These are phyloP conservation scores for Thunnus albacares DNA, from an alignment of 2,797 vertebrate species.

Conservation along the genomic window DNA sequence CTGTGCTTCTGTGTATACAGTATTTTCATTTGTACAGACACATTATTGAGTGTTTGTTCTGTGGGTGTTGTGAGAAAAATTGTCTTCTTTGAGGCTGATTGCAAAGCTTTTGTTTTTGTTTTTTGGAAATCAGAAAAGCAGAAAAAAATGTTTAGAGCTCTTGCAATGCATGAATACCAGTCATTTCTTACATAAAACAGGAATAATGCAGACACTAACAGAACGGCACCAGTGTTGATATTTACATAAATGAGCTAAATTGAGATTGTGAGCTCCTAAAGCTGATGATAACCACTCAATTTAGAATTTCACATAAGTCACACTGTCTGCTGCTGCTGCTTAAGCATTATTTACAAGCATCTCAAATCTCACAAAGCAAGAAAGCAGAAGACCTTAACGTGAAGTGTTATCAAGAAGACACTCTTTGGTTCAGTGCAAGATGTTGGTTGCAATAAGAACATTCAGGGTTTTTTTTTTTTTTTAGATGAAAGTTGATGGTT, in stretches of 20 bases:
- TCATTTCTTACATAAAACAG: background rate
- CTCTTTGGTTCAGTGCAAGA: background rate
- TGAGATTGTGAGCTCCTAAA: background rate
- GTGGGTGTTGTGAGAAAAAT: conserved; percentile 57
- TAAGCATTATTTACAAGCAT: background rate
- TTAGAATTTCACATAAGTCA: background rate
- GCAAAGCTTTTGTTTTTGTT: conserved; percentile 5
- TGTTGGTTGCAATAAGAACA: background rate
- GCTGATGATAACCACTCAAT: background rate
- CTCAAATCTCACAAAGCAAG: background rate
- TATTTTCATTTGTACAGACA: conserved; percentile 13
- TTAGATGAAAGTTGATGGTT: background rate
- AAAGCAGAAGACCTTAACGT: conserved; percentile 6
- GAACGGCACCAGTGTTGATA: background rate
- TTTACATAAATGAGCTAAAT: background rate
- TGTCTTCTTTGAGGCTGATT: conserved; percentile 51
- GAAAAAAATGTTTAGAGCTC: background rate
- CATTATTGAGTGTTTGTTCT: conserved; percentile 21
- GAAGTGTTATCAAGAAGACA: conserved; percentile 12
- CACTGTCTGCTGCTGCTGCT: background rate
- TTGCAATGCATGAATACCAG: background rate
- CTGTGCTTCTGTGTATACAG: conserved; percentile 21
- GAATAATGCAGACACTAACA: background rate
- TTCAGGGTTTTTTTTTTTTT: background rate
- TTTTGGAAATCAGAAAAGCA: conserved; percentile 17